These are phyloP conservation scores for Hypselothyrea guttata DNA, from an alignment of 2,888 invertebrate genomes.

Conservation along the genomic window DNA sequence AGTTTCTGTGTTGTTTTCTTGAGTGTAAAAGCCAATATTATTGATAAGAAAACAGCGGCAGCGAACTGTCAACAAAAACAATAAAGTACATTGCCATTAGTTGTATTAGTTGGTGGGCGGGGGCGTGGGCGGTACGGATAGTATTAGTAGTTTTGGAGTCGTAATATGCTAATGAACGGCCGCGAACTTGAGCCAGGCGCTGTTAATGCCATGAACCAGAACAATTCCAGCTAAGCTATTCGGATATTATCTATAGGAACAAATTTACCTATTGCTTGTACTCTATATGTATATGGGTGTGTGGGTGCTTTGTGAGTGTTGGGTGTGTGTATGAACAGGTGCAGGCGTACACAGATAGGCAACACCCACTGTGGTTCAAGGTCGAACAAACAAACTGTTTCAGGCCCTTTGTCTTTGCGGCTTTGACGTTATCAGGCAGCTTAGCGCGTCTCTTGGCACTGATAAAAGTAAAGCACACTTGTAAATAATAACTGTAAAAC, in stretches of 20 bases:
- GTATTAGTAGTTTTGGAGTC: conserved; percentile 23
- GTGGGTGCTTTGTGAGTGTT: conserved; percentile 6
- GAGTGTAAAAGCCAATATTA: conserved; percentile 31
- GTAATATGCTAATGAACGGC: conserved; percentile 72
- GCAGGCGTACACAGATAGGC: conserved; percentile 30
- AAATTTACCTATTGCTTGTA: conserved; percentile 34
- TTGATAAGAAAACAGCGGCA: conserved; percentile 60
- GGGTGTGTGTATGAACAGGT: conserved; percentile 58
- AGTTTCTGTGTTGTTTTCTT: too few species aligned
- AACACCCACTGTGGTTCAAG: conserved; percentile 60
- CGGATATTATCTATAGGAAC: conserved; percentile 46
- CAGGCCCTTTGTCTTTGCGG: conserved; percentile 17
- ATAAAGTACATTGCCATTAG: conserved; percentile 56
- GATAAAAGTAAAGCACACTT: conserved; percentile 31
- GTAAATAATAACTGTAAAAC: conserved; percentile 9
- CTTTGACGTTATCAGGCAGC: conserved; percentile 32
- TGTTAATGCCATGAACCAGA: conserved; percentile 57
- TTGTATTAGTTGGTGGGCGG: conserved; percentile 36
- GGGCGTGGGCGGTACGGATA: conserved; percentile 13
- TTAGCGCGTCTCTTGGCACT: conserved; percentile 25
- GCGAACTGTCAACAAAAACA: conserved; percentile 23
- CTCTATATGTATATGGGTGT: not conserved
- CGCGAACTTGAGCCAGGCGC: conserved; percentile 66
- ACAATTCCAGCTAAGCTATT: conserved; percentile 18
- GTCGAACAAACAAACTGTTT: conserved; percentile 50